Conservation (phyloP, 2,888 invertebrate species). For the Iselma pallidipennis region DNA sequence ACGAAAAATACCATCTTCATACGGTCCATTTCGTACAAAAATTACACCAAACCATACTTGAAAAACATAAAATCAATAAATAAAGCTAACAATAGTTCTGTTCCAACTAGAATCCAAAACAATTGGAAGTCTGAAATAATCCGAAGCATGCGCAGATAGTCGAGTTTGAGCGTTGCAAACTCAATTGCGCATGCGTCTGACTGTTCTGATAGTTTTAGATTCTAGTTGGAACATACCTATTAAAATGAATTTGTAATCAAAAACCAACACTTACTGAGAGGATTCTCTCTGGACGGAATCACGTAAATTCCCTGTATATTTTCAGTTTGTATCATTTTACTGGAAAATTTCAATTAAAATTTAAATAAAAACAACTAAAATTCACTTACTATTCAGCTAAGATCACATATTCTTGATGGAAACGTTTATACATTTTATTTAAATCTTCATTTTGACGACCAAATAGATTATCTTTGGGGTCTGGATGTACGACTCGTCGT, state of each 20-base stretch:
- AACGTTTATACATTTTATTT: slow-evolving; percentile 71
- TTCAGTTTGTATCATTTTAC: slow-evolving; percentile 83
- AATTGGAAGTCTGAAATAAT: no score
- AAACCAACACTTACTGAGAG: slow-evolving; percentile 74
- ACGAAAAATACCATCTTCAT: slow-evolving; percentile 88
- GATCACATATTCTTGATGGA: slow-evolving; percentile 87
- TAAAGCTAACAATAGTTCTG: slow-evolving; percentile 13
- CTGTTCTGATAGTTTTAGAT: no score
- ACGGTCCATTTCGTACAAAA: slow-evolving; percentile 86
- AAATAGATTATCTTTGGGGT: slow-evolving; percentile 63
- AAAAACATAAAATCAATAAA: slow-evolving; percentile 39
- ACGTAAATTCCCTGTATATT: slow-evolving; percentile 89
- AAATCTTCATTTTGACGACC: slow-evolving; percentile 61
- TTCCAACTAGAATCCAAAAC: no score
- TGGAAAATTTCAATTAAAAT: slow-evolving; percentile 55
- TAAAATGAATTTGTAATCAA: no score
- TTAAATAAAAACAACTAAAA: slow-evolving; percentile 2
- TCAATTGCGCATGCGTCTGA: no score
- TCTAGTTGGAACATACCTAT: no score
- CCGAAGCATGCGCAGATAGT: no score
- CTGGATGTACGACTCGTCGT: slow-evolving; percentile 61
- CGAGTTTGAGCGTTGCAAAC: no score
- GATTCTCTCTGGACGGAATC: slow-evolving; percentile 85
- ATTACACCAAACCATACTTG: slow-evolving; percentile 90
- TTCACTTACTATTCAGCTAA: slow-evolving; percentile 88